A percentile compares a stretch with the other conserved stretches of the same genome.
phyloP scores from a whole-genome alignment of 2,113 vertebrate species.

The Leptocoma aspasia region DNA sequence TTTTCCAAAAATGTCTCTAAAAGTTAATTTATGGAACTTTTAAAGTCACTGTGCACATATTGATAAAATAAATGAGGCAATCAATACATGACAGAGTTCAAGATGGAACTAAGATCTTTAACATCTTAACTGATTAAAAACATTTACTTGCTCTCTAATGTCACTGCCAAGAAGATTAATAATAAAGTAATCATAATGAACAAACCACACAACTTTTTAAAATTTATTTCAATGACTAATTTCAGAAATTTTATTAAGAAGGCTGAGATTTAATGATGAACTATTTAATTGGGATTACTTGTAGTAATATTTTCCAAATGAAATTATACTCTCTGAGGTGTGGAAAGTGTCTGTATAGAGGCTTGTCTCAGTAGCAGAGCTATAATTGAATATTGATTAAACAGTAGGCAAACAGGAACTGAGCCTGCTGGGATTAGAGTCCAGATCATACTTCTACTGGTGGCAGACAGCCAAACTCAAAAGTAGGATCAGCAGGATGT shows the following conservation, averaged over 20 bases:
- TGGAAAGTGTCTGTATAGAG: not conserved
- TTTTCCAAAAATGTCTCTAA: not conserved
- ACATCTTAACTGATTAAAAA: not conserved
- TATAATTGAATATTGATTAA: not conserved
- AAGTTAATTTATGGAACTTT: not conserved
- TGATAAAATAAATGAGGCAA: constrained; percentile 18
- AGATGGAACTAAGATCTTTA: not conserved
- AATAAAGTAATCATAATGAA: not conserved
- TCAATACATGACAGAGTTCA: not conserved
- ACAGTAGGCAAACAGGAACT: not conserved
- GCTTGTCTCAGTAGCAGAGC: not conserved
- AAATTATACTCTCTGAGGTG: not conserved
- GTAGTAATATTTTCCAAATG: not conserved
- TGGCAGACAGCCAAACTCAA: not conserved
- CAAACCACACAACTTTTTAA: not conserved
- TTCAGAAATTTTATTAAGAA: not conserved
- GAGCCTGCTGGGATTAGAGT: not conserved
- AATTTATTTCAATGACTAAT: not conserved
- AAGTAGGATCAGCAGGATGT: not conserved
- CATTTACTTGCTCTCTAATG: not conserved
- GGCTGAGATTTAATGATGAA: not conserved
- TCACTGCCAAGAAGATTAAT: constrained; percentile 18
- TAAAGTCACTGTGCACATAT: not conserved
- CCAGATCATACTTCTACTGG: not conserved
- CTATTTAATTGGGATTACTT: not conserved